A percentile compares a stretch with the other conserved stretches of the same genome.
phyloP scores from a whole-genome alignment of 30 jellyfish, hydroid and myxozoan species.

The Pseudorhiza aurosa region DNA sequence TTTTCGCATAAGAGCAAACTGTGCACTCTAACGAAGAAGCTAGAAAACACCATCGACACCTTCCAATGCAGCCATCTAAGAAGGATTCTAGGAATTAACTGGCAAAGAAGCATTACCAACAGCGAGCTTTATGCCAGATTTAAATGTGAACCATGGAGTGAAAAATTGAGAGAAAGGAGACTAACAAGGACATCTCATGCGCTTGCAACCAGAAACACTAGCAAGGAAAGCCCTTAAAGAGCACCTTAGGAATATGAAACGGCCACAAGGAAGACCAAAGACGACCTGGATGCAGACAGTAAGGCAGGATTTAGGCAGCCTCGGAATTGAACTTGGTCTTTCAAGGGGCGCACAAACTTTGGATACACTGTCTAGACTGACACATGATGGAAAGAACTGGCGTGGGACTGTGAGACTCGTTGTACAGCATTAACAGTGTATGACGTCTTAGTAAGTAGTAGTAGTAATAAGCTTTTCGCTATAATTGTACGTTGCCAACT shows the following conservation, averaged over 20 bases:
- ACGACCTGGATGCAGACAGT: too few relatives aligned
- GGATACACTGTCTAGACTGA: too few relatives aligned
- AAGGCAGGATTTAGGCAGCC: too few relatives aligned
- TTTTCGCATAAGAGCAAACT: slow-evolving; percentile 19
- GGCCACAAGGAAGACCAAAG: slow-evolving; percentile 59
- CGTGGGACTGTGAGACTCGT: too few relatives aligned
- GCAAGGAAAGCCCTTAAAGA: slow-evolving; percentile 55
- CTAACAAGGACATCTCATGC: slow-evolving; percentile 51
- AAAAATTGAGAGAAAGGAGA: slow-evolving; percentile 31
- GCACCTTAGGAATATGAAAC: slow-evolving; percentile 30
- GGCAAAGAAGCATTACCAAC: slow-evolving; percentile 41
- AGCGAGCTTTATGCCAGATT: slow-evolving; percentile 42
- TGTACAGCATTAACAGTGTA: too few relatives aligned
- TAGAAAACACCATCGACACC: slow-evolving; percentile 37
- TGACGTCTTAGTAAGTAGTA: too few relatives aligned
- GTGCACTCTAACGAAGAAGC: slow-evolving; percentile 40
- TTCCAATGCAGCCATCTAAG: slow-evolving; percentile 39
- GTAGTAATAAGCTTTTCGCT: too few relatives aligned
- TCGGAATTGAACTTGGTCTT: too few relatives aligned
- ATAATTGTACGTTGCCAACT: too few relatives aligned
- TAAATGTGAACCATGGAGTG: slow-evolving; percentile 59
- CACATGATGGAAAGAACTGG: too few relatives aligned
- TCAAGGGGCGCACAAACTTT: too few relatives aligned
- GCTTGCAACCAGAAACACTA: slow-evolving; percentile 57
- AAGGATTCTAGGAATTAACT: slow-evolving; percentile 44